Evolutionary conservation across 2,888 invertebrate genomes (phyloP).

Genomic region (Punctoribates punctum): DNA sequence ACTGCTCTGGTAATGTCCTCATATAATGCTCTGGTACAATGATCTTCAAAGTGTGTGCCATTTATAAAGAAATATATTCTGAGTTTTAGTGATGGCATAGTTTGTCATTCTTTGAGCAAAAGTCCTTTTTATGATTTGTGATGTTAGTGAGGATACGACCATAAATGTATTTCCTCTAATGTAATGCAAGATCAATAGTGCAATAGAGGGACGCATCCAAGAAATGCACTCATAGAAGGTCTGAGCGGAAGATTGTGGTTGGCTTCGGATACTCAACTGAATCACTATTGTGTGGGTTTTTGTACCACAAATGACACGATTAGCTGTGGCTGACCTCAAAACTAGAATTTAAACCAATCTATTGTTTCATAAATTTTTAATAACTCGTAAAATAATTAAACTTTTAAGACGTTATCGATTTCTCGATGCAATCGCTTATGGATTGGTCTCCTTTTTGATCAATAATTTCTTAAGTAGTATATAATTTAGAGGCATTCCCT

Average conservation of each 20-base stretch:
- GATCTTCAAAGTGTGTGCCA: background rate
- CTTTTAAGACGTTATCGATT: background rate
- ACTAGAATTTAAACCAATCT: background rate
- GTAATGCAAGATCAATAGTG: constrained; percentile 24
- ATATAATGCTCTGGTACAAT: background rate
- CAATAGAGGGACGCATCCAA: background rate
- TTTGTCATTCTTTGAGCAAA: background rate
- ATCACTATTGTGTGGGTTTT: constrained; percentile 25
- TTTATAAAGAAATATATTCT: background rate
- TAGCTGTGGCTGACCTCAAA: constrained; percentile 25
- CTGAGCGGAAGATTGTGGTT: constrained; percentile 17
- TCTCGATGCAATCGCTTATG: background rate
- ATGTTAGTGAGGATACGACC: background rate
- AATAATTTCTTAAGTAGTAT: background rate
- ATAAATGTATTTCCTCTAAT: constrained; percentile 28
- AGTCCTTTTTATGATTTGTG: background rate
- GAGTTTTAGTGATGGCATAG: constrained; percentile 5
- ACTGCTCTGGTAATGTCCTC: background rate
- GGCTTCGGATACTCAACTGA: background rate
- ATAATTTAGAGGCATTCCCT: background rate
- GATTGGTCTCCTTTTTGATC: background rate
- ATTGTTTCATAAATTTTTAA: background rate
- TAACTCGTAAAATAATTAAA: background rate
- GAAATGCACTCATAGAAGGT: background rate
- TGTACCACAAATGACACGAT: constrained; percentile 13